These are phyloP conservation scores for Kryptolebias ocellatus DNA, from an alignment of 2,797 vertebrate species.

Conservation along the genomic window DNA sequence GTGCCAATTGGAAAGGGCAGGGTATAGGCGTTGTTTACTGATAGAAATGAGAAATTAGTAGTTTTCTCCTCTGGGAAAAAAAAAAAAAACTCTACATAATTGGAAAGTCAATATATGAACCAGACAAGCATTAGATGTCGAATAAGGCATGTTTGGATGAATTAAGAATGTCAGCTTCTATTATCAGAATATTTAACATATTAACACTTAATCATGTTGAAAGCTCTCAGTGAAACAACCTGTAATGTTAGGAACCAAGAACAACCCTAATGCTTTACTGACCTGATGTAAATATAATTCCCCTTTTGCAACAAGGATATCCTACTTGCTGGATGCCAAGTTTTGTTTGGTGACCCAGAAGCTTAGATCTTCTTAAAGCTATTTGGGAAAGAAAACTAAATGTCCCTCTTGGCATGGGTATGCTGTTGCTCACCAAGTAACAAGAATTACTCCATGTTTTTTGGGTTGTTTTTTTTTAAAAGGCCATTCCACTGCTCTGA, in stretches of 20 bases:
- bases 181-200: conserved; percentile 4
- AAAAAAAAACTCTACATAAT: conserved; percentile 17
- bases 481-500: conserved; percentile 4
- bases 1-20: conserved; percentile 17
- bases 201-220: conserved; percentile 2
- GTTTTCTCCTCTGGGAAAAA: conserved; percentile 4
- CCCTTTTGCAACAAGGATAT: conserved; percentile 22
- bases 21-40: conserved; percentile 2
- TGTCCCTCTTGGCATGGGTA: conserved; percentile 29
- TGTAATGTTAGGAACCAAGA: neutral
- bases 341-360: conserved; percentile 25
- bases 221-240: conserved; percentile 5
- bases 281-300: neutral
- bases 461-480: conserved; percentile 16
- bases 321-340: conserved; percentile 27
- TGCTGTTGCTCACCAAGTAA: conserved; percentile 8
- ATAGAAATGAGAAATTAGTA: conserved; percentile 9
- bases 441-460: conserved; percentile 19
- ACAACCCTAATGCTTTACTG: neutral
- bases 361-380: neutral
- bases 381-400: conserved; percentile 31
- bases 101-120: conserved; percentile 4
- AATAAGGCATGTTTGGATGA: neutral
- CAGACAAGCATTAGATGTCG: conserved; percentile 8
- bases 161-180: neutral